Conservation (phyloP, 1,140 invertebrate species). For the Magallana ariakensis region DNA sequence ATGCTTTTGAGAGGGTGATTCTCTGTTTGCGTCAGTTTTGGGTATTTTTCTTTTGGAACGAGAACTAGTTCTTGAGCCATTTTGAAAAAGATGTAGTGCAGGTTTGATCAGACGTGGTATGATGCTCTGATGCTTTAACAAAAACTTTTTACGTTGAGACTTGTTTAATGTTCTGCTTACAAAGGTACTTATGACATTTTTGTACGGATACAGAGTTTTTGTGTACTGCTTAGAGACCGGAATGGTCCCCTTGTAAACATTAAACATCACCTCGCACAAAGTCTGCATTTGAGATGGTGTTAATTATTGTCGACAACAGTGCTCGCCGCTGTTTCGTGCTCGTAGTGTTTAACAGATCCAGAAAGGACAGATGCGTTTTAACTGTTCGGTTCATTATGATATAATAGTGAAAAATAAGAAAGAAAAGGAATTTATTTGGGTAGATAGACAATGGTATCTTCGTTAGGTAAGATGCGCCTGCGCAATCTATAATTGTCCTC, state of each 20-base stretch:
- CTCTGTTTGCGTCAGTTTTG: not conserved
- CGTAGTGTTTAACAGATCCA: slow-evolving; percentile 6
- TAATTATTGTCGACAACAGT: slow-evolving; percentile 29
- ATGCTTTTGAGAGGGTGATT: not conserved
- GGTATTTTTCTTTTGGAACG: slow-evolving; percentile 25
- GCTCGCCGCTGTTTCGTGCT: slow-evolving; percentile 13
- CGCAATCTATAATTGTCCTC: too few species aligned
- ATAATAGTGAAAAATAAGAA: too few species aligned
- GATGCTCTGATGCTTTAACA: not conserved
- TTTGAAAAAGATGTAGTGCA: not conserved
- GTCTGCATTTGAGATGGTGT: slow-evolving; percentile 24
- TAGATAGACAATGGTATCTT: too few species aligned
- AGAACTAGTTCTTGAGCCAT: slow-evolving; percentile 38
- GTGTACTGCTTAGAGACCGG: not conserved
- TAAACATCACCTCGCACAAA: slow-evolving; percentile 42
- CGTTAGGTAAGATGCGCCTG: too few species aligned
- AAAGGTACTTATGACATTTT: slow-evolving; percentile 1
- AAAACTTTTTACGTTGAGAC: not conserved
- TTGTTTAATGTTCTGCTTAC: not conserved
- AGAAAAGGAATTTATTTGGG: too few species aligned
- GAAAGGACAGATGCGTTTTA: slow-evolving; percentile 31
- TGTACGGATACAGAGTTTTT: slow-evolving; percentile 10
- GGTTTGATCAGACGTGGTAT: slow-evolving; percentile 30
- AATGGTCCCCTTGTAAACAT: slow-evolving; percentile 42
- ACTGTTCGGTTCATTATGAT: too few species aligned